Evolutionary conservation across 2,888 invertebrate species (phyloP).

Genomic region (Polydrusus pterygomalis): DNA sequence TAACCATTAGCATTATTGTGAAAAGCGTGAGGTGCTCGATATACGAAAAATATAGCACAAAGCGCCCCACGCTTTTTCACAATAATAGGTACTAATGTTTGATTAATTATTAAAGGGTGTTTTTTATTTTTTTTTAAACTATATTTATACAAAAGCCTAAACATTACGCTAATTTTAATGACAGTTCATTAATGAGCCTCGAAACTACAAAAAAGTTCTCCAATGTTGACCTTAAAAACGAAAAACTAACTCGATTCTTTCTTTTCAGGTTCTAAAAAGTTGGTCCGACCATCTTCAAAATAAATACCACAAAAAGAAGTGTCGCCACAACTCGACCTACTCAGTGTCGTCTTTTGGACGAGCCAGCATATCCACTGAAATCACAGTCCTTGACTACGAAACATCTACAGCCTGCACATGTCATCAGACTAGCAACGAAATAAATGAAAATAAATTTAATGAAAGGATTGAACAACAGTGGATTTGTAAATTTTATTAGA

Average conservation of each 20-base stretch:
- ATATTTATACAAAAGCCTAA: too few relatives aligned
- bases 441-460: conserved; percentile 65
- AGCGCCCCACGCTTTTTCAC: too few relatives aligned
- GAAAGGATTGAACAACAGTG: conserved; percentile 63
- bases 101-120: too few relatives aligned
- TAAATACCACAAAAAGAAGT: conserved; percentile 58
- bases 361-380: conserved; percentile 66
- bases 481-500: conserved; percentile 57
- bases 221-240: too few relatives aligned
- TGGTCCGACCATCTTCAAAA: conserved; percentile 63
- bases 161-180: too few relatives aligned
- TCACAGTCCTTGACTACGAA: conserved; percentile 65
- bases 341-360: conserved; percentile 63
- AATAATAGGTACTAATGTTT: too few relatives aligned
- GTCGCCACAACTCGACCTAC: conserved; percentile 59
- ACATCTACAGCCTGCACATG: conserved; percentile 56
- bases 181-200: too few relatives aligned
- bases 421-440: conserved; percentile 59
- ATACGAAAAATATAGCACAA: too few relatives aligned
- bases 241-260: conserved; percentile 30
- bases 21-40: too few relatives aligned
- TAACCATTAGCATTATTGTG: too few relatives aligned
- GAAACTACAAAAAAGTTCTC: too few relatives aligned
- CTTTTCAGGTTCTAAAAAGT: conserved; percentile 64
- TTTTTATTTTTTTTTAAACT: too few relatives aligned